These are phyloP conservation scores for Caiman crocodilus DNA, from an alignment of 2,797 vertebrate genomes.

Conservation along the genomic window DNA sequence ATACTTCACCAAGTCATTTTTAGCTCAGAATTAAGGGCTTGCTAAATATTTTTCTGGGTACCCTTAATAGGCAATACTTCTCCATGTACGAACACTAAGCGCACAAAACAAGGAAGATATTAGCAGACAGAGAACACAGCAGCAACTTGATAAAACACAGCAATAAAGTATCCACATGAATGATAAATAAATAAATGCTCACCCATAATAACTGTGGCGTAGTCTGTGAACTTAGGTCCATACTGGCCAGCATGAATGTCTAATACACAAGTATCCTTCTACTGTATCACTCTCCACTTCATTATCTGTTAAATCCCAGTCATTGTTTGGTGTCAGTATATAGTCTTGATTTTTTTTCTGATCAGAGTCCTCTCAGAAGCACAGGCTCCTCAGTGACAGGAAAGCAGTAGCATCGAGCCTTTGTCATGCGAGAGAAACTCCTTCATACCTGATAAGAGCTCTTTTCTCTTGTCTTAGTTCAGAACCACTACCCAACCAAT, in stretches of 20 bases:
- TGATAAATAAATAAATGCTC: no score
- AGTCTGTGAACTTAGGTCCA: not conserved
- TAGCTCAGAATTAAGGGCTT: not conserved
- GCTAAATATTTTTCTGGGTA: not conserved
- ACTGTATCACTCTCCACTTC: not conserved
- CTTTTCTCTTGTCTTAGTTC: not conserved
- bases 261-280: not conserved
- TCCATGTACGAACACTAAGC: not conserved
- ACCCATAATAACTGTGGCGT: no score
- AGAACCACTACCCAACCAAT: not conserved
- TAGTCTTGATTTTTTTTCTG: not conserved
- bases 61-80: not conserved
- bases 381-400: not conserved
- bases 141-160: not conserved
- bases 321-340: no score
- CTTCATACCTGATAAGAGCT: not conserved
- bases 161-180: not conserved
- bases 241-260: not conserved
- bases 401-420: not conserved
- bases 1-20: not conserved
- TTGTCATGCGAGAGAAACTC: not conserved
- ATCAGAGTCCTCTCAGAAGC: not conserved
- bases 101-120: not conserved
- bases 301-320: rapidly evolving
- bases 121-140: not conserved